Base-by-base conservation (phyloP, 2,113 vertebrate genomes). In the Podarcis muralis region DNA sequence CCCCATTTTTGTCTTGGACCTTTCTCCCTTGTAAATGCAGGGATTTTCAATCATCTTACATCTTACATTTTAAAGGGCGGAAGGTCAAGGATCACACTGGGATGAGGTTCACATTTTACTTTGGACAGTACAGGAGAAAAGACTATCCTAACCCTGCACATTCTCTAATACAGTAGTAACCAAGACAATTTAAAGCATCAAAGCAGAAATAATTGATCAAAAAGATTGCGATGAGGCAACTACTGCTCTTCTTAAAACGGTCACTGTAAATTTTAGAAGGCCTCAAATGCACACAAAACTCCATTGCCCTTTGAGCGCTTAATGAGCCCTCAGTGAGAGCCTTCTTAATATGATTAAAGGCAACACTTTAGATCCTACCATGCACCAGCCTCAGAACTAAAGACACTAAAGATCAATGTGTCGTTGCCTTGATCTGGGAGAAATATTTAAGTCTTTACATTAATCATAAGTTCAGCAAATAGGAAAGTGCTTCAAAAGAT, bases 121-220 rank as follows among this genome's bases (percentile, higher is more conserved):
- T 53, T 53, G 48, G 48, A 53, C 48, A 59, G 12, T 8, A 1
- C 22, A 30, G 68, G 4, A 43, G 35, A 32, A 32, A 22, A 53
- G 3, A 0, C 74, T 79, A n/a, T 22, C 66, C 72, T 5, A 40
- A 30, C 62, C 30, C 22, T 62, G 30, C 23, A n/a, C 77, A 57
- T 3, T 57, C 30, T 57, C 9, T 37, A 20, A 59, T 5, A 9
- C 76, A n/a, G 48, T 15, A 53, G 4, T 5, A 25, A 13, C 7
- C 7, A 15, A 4, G 25, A n/a, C 69, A 30, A 62, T 32, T 66
- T 62, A 48, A 62, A 3, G 8, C 25, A 77, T 69, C 30, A 40
- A 82, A 71, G 43, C 43, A 65, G 53, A 87, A 79, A 69, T 84
- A 59, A 59, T 40, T n/a, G 74, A 71, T 30, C 66, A 20, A 81